Evolutionary conservation across 2,113 vertebrate species (phyloP).

Genomic region (Cacatua alba): DNA sequence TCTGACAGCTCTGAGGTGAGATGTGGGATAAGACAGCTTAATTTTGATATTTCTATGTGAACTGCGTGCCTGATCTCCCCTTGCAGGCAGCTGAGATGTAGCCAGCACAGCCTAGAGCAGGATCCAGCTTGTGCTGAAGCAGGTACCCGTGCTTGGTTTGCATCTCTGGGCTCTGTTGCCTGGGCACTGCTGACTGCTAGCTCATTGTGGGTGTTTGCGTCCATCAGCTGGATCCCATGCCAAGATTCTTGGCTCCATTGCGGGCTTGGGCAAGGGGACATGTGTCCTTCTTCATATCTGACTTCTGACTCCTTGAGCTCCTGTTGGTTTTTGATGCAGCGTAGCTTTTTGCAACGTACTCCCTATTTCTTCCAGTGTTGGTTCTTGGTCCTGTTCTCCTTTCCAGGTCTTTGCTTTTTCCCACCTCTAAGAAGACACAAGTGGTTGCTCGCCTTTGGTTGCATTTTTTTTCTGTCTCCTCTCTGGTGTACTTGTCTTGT

Average conservation of each 20-base stretch:
- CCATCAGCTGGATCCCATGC: background rate
- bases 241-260: background rate
- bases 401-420: background rate
- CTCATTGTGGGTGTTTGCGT: accelerated
- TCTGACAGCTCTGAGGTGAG: background rate
- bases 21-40: background rate
- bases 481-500: accelerated
- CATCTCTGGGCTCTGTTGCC: background rate
- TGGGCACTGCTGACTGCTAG: accelerated
- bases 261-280: background rate
- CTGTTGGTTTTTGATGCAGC: accelerated
- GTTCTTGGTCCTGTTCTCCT: background rate
- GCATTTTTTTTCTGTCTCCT: background rate
- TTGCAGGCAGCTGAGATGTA: accelerated
- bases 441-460: background rate
- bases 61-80: background rate
- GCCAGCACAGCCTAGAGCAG: background rate
- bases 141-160: background rate
- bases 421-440: background rate
- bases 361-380: accelerated
- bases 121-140: background rate
- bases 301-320: background rate
- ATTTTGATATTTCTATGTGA: accelerated
- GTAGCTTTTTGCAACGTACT: accelerated
- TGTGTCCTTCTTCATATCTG: background rate